Conservation (phyloP, 2,797 vertebrate genomes). For the Sebastes variabilis region DNA sequence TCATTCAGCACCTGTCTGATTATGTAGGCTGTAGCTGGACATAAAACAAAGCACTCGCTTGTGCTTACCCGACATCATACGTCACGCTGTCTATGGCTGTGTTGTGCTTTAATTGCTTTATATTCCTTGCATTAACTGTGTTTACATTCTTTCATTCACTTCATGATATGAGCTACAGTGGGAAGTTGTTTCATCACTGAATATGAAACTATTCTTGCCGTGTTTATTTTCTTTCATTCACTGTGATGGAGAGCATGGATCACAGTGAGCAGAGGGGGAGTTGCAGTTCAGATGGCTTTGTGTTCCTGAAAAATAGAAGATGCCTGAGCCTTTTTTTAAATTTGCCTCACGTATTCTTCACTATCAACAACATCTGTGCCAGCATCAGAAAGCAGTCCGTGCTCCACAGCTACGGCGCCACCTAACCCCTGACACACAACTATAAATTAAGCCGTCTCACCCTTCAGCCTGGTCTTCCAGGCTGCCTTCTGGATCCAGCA, state of each 20-base stretch:
- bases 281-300: neutral
- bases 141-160: neutral
- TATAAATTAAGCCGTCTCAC: constrained; percentile 61
- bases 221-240: neutral
- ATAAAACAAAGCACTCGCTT: constrained; percentile 44
- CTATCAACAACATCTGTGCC: neutral
- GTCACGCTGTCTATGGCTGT: neutral
- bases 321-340: neutral
- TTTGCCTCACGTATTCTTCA: neutral
- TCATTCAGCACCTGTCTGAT: constrained; percentile 48
- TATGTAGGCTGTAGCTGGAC: constrained; percentile 27
- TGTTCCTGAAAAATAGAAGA: neutral
- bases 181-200: neutral
- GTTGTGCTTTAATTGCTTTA: neutral
- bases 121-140: neutral
- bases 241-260: neutral
- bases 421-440: neutral
- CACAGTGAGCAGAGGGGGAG: neutral
- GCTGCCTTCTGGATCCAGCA: constrained; percentile 55
- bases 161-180: neutral
- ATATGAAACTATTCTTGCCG: neutral
- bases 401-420: neutral
- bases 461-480: constrained; percentile 75
- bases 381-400: neutral
- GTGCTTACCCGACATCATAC: constrained; percentile 15